Evolutionary conservation across 2,888 invertebrate genomes (phyloP), one percentile per base, ranked within the genome.

Genomic region (Cetonia aurata): DNA sequence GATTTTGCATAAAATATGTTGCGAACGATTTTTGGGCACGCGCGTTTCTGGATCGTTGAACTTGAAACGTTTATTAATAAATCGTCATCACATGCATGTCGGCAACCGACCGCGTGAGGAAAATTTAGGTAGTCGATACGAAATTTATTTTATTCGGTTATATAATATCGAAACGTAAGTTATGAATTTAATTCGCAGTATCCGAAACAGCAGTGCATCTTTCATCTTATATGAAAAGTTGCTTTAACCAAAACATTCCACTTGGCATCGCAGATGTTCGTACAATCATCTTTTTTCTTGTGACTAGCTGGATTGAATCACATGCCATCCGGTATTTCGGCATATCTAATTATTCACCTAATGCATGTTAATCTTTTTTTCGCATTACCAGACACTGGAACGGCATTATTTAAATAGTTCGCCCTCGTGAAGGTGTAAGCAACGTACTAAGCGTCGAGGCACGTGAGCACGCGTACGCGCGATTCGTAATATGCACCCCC

Each of bases 381-480:
- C 50, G 50, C 48, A 55, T 33, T 67, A 44, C 71, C 48, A 48
- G 48, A 48, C 17, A 48, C 48, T 48, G 17, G 50, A 31, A 37
- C 44, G 48, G 52, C 42, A 42, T 65, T 56, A 69, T 56, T 69
- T 72, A 66, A 68, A 67, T 67, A 52, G 57, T 37, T 71, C 69
- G 71, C 65, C 48, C 69, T 60, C 60, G 25, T 31, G 13, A 13
- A 25, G 25, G 6, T n/a, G 46, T 60, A 56, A 19, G 44, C 57
- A 42, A 17, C 17, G 8, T 41, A n/a, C n/a, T 31, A 67, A 56
- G 62, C 62, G 72, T 71, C 59, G 69, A 56, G 75, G 74, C 75
- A 75, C 75, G 77, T 77, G 77, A 74, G 73, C 76, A 73, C 74
- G 72, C 75, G 76, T 72, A 72, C 50, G 57, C 56, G 62, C 67